Evolutionary conservation across 1,140 invertebrate genomes (phyloP).

Genomic region (Pseudoatta argentina): DNA sequence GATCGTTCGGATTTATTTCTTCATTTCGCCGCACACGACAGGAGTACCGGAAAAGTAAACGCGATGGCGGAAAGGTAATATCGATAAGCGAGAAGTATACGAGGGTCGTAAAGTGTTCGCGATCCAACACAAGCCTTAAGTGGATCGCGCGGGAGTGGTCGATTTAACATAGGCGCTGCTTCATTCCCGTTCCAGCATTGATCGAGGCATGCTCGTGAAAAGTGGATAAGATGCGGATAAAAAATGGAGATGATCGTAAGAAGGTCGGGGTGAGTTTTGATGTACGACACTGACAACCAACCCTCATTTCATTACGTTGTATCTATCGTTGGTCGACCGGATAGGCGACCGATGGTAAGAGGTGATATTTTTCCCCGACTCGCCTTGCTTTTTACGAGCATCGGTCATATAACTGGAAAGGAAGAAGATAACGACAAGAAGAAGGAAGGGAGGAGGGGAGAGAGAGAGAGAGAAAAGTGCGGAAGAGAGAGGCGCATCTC

Average conservation of each 20-base stretch:
- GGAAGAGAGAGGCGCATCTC: conserved; percentile 12
- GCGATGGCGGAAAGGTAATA: not conserved
- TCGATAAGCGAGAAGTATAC: not conserved
- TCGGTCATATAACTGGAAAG: conserved; percentile 38
- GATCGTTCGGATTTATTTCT: not conserved
- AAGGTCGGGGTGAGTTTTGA: conserved; percentile 16
- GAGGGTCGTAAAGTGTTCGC: conserved; percentile 7
- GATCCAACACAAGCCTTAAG: conserved; percentile 1
- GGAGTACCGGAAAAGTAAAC: not conserved
- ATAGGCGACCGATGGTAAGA: conserved; percentile 9
- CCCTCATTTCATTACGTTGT: conserved; percentile 67
- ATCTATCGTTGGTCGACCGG: conserved; percentile 20
- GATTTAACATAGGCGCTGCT: not conserved
- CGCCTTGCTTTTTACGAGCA: conserved; percentile 54
- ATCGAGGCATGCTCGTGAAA: conserved; percentile 31
- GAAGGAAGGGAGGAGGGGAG: no score
- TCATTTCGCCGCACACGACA: not conserved
- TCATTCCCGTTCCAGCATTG: conserved; percentile 8
- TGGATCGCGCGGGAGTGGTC: not conserved
- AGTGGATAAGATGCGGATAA: conserved; percentile 31
- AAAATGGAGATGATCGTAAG: conserved; percentile 23
- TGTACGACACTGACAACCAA: conserved; percentile 24
- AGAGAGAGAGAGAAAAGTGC: not conserved
- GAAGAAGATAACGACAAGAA: not conserved
- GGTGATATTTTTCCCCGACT: conserved; percentile 36